Evolutionary conservation across 2,888 invertebrate genomes (phyloP).

Genomic region (Lasius platythorax): DNA sequence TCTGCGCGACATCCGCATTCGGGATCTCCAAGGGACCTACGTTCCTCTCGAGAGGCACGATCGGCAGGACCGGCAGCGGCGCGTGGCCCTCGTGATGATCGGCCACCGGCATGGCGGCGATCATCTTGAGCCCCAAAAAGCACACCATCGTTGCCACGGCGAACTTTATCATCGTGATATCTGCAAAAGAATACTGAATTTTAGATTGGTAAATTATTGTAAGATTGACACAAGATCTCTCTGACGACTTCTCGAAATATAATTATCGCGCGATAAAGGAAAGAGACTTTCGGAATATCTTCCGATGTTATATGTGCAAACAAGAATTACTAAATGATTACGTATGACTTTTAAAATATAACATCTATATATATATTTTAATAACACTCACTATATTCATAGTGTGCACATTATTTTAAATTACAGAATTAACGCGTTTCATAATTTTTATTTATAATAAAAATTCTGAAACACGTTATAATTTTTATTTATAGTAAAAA

Average conservation of each 20-base stretch:
- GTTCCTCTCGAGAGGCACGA: constrained; percentile 77
- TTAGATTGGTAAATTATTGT: background rate
- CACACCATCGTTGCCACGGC: constrained; percentile 85
- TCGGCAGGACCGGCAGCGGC: constrained; percentile 67
- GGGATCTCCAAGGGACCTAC: constrained; percentile 64
- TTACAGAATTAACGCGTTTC: background rate
- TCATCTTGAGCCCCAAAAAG: constrained; percentile 88
- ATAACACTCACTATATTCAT: too few species aligned
- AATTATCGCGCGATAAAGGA: background rate
- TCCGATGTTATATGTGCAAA: background rate
- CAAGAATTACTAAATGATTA: background rate
- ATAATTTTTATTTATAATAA: background rate
- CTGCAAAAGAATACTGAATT: constrained; percentile 49
- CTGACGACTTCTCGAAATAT: background rate
- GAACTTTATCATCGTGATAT: constrained; percentile 87
- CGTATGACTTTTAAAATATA: background rate
- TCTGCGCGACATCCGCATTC: constrained; percentile 64
- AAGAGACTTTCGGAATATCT: background rate
- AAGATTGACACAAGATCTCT: background rate
- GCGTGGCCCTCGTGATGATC: constrained; percentile 84
- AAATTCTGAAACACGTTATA: background rate
- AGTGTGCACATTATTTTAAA: background rate
- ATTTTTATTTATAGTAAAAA: background rate
- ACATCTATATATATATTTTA: too few species aligned
- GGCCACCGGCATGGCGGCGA: constrained; percentile 88